These are phyloP conservation scores for Engraulis encrasicolus DNA, from an alignment of 2,113 vertebrate species.

Conservation along the genomic window DNA sequence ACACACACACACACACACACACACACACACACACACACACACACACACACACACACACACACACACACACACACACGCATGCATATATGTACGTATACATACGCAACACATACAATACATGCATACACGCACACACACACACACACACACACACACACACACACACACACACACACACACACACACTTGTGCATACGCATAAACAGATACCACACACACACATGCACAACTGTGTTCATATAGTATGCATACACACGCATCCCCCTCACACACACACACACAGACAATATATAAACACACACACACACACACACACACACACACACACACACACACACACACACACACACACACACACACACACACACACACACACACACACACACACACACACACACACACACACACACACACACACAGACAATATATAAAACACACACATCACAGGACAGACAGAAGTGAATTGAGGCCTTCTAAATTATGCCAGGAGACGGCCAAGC, in stretches of 20 bases:
- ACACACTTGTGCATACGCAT: no score
- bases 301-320: constrained; percentile 36
- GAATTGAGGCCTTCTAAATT: constrained; percentile 56
- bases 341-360: constrained; percentile 27
- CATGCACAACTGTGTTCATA: constrained; percentile 9
- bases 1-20: constrained; percentile 35
- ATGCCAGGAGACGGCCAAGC: constrained; percentile 50
- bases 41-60: constrained; percentile 33
- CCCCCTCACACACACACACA: constrained; percentile 55
- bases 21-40: constrained; percentile 36
- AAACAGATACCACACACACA: constrained; percentile 13
- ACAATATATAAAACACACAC: constrained; percentile 19
- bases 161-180: constrained; percentile 13
- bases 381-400: not conserved
- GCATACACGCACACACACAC: not conserved
- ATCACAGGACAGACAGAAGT: constrained; percentile 49
- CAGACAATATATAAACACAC: not conserved
- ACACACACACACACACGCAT: constrained; percentile 55
- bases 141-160: constrained; percentile 41
- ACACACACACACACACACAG: constrained; percentile 38
- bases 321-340: constrained; percentile 40
- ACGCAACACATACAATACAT: constrained; percentile 34
- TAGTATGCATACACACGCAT: constrained; percentile 9
- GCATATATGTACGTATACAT: not conserved
- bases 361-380: constrained; percentile 60